These are phyloP conservation scores for Monomorium pharaonis DNA, from an alignment of 1,140 invertebrate species.

Conservation along the genomic window DNA sequence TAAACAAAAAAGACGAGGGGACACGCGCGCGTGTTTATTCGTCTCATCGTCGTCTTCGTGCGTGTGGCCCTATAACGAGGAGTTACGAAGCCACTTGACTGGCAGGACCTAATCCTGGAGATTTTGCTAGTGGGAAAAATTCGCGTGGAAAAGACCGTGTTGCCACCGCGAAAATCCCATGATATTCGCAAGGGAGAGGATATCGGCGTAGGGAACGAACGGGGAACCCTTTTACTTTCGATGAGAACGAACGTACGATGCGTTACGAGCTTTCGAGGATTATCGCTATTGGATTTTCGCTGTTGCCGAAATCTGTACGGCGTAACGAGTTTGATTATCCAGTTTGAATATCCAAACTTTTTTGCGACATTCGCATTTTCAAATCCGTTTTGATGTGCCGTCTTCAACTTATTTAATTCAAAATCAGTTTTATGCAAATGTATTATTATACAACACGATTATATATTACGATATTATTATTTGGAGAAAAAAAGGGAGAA, in stretches of 20 bases:
- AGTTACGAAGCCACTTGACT: constrained; percentile 44
- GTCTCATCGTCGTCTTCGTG: not conserved
- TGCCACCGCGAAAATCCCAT: not conserved
- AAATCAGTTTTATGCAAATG: not conserved
- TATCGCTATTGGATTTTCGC: constrained; percentile 23
- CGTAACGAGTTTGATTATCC: constrained; percentile 28
- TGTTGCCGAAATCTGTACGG: not conserved
- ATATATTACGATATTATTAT: no score
- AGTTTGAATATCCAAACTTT: not conserved
- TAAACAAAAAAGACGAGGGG: constrained; percentile 27
- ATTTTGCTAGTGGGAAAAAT: constrained; percentile 46
- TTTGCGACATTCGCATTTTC: not conserved
- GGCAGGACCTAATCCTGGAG: constrained; percentile 35
- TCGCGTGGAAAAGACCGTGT: constrained; percentile 14
- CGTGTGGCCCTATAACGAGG: constrained; percentile 5
- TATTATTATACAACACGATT: not conserved
- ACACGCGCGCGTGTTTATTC: constrained; percentile 9
- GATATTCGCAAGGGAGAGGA: not conserved
- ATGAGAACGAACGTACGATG: constrained; percentile 16
- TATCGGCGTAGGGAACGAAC: not conserved
- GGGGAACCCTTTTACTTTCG: constrained; percentile 39
- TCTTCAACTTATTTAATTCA: not conserved
- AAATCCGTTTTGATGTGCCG: not conserved
- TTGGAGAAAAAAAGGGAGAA: not conserved
- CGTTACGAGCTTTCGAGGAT: constrained; percentile 22